Evolutionary conservation across 2,888 invertebrate genomes (phyloP).

Genomic region (Epinotia brunnichana): DNA sequence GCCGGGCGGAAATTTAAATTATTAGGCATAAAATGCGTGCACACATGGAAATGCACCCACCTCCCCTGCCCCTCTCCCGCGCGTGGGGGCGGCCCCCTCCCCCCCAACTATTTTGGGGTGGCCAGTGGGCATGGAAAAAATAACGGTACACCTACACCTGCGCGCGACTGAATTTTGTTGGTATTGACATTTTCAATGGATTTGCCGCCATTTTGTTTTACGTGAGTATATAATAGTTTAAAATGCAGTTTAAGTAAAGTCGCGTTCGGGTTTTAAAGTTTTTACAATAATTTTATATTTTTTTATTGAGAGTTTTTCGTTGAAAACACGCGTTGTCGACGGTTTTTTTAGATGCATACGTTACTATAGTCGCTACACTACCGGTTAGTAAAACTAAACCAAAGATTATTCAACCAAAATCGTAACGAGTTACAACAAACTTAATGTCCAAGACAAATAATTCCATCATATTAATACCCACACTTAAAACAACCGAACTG

Average conservation of each 20-base stretch:
- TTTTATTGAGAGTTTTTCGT: too few relatives aligned
- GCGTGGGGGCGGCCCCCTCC: constrained; percentile 55
- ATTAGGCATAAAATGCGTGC: constrained; percentile 81
- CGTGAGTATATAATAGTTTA: constrained; percentile 26
- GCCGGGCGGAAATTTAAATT: constrained; percentile 80
- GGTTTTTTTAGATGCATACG: too few relatives aligned
- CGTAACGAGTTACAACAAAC: not conserved
- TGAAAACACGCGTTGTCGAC: too few relatives aligned
- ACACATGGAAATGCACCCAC: constrained; percentile 64
- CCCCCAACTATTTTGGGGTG: constrained; percentile 80
- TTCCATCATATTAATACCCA: constrained; percentile 36
- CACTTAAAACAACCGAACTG: constrained; percentile 52
- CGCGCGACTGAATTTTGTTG: constrained; percentile 69
- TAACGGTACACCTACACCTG: constrained; percentile 82
- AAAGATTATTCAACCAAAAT: not conserved
- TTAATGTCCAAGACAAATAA: constrained; percentile 36
- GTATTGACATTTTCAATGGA: constrained; percentile 76
- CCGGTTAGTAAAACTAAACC: too few relatives aligned
- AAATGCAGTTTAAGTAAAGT: constrained; percentile 2
- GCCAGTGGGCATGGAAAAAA: constrained; percentile 75
- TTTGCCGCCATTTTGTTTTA: constrained; percentile 77
- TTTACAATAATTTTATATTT: not conserved
- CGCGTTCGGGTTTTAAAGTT: not conserved
- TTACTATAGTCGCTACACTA: too few relatives aligned
- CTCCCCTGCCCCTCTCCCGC: constrained; percentile 53